Evolutionary conservation across 2,113 vertebrate genomes (phyloP), one percentile per base, ranked within the genome.

Genomic region (Pituophis catenifer): DNA sequence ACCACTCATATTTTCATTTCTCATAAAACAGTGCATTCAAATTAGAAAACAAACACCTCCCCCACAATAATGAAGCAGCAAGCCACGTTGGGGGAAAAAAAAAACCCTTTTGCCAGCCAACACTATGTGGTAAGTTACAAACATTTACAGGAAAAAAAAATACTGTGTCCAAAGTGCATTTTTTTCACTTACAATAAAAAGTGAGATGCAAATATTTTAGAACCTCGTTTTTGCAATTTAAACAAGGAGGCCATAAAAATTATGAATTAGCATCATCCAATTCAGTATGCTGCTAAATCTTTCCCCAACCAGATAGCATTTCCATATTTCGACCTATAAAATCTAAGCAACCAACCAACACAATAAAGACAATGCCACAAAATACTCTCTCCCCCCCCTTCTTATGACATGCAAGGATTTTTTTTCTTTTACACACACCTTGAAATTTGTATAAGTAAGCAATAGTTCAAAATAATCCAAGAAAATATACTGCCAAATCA

Each of bases 401-500:
- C 52, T 94, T 93, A 94, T 95, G 93, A 93, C 81, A 1, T 86
- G 33, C 33, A 81, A 23, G 8, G 38, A 8, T 19, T 91, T 92
- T 94, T 95, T 94, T 48, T 48, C 81, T 50, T 86, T 54, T 89
- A 48, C 70, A 65, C 19, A 58, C 19, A 54, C 3, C 53, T 91
- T 81, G 91, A 92, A 91, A 70, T 96, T 94, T 88, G 89, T 93
- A 94, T 93, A 88, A 91, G 52, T 89, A 92, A 95, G 95, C 70
- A 94, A 87, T 33, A 94, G 86, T 91, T 91, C 48, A 92, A 70
- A 92, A 89, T 91, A 92, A 94, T 91, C 94, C 57, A 90, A 94
- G 93, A 19, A 94, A 93, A 93, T 91, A 91, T 26, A 21, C 44
- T 88, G 93, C 93, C 94, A 96, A 91, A 62, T 87, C 94, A 93